A percentile compares a stretch with the other conserved stretches of the same genome.
Conservation (phyloP, 2,113 vertebrate genomes). For the Hypomesus transpacificus region DNA sequence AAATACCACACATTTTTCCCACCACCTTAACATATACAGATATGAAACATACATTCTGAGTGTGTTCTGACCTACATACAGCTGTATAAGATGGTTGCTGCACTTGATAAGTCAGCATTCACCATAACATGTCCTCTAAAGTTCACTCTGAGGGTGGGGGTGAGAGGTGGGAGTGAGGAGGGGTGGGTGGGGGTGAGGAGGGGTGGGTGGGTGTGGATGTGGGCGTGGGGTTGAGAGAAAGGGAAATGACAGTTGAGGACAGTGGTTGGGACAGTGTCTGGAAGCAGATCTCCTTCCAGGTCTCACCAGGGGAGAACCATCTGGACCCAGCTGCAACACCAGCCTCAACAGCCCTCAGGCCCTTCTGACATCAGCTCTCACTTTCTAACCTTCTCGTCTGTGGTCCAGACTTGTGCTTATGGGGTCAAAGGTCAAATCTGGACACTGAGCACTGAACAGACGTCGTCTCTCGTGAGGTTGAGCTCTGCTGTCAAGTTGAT, state of each 20-base stretch:
- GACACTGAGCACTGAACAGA: too few relatives aligned
- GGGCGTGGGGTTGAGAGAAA: background rate
- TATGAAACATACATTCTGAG: conserved; percentile 10
- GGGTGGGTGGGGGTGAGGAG: background rate
- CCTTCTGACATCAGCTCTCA: conserved; percentile 27
- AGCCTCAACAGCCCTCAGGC: conserved; percentile 38
- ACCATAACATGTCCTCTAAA: background rate
- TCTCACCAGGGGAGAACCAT: conserved; percentile 52
- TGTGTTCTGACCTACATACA: background rate
- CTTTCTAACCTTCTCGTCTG: conserved; percentile 9
- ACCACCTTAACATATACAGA: conserved; percentile 39
- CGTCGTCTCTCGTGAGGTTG: too few relatives aligned
- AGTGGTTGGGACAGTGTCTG: conserved; percentile 15
- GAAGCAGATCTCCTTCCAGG: conserved; percentile 16
- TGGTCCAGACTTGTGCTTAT: background rate
- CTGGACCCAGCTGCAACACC: conserved; percentile 39
- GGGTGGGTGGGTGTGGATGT: background rate
- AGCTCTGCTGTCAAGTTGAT: too few relatives aligned
- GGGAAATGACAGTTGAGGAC: conserved; percentile 9
- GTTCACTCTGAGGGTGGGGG: background rate
- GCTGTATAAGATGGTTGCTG: too few relatives aligned
- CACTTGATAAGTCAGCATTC: background rate
- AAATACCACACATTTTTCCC: conserved; percentile 30
- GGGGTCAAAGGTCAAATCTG: conserved; percentile 10
- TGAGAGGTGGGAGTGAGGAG: background rate